Evolutionary conservation across 2,797 vertebrate genomes (phyloP).

Genomic region (Muscicapa striata): DNA sequence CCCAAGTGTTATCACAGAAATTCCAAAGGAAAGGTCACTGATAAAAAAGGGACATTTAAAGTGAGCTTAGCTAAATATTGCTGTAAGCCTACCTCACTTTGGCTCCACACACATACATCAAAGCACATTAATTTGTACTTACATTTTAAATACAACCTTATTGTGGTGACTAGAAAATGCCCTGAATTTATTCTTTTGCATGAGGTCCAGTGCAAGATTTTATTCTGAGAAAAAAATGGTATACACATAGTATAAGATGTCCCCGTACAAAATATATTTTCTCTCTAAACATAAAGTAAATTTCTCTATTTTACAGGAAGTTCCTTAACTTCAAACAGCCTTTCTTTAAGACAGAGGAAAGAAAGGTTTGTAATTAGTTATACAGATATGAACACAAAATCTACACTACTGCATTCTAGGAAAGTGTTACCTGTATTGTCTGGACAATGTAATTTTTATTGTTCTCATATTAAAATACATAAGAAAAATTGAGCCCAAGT

Average conservation of each 20-base stretch:
- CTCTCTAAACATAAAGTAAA: not conserved
- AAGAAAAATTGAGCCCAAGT: not conserved
- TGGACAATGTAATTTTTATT: not conserved
- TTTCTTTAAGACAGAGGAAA: not conserved
- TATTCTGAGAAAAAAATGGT: not conserved
- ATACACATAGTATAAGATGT: not conserved
- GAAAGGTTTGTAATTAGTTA: not conserved
- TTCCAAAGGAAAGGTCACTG: slow-evolving; percentile 49
- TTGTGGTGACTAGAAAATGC: slow-evolving; percentile 3
- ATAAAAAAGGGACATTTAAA: slow-evolving; percentile 33
- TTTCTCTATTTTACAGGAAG: not conserved
- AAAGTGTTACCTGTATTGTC: not conserved
- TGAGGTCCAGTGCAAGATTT: not conserved
- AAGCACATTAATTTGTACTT: slow-evolving; percentile 50
- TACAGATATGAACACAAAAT: not conserved
- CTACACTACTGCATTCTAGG: not conserved
- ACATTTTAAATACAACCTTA: slow-evolving; percentile 26
- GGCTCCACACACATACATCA: slow-evolving; percentile 22
- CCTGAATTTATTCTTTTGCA: slow-evolving; percentile 12
- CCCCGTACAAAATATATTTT: not conserved
- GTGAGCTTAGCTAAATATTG: slow-evolving; percentile 16
- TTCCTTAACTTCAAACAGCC: not conserved
- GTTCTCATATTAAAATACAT: not conserved
- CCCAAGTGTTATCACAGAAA: slow-evolving; percentile 53
- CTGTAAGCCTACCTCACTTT: slow-evolving; percentile 38